These are phyloP conservation scores for Cetonia aurata DNA, from an alignment of 2,888 invertebrate genomes.

Conservation along the genomic window DNA sequence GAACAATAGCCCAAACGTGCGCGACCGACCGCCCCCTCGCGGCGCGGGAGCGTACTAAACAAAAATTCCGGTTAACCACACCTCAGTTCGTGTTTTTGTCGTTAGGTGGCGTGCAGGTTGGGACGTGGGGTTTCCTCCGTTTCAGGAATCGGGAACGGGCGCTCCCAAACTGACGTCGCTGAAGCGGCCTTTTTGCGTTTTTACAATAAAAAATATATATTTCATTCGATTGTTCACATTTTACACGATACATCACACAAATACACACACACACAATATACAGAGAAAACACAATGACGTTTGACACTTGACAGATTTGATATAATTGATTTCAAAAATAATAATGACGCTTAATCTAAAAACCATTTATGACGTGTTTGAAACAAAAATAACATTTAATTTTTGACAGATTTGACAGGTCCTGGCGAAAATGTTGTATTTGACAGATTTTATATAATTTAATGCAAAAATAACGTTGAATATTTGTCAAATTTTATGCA, in stretches of 20 bases:
- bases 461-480: too few relatives aligned
- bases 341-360: too few relatives aligned
- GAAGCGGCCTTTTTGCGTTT: conserved; percentile 55
- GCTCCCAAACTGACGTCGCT: conserved; percentile 46
- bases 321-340: too few relatives aligned
- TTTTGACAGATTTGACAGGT: too few relatives aligned
- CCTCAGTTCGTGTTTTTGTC: conserved; percentile 61
- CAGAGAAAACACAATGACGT: background rate
- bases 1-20: conserved; percentile 67
- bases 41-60: conserved; percentile 61
- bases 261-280: conserved; percentile 12
- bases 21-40: conserved; percentile 54
- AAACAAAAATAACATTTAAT: too few relatives aligned
- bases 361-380: too few relatives aligned
- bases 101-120: conserved; percentile 7
- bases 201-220: conserved; percentile 60
- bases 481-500: too few relatives aligned
- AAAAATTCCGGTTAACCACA: conserved; percentile 66
- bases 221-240: conserved; percentile 44
- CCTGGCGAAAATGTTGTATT: too few relatives aligned
- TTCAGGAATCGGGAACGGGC: background rate
- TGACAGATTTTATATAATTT: too few relatives aligned
- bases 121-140: too few relatives aligned
- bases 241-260: background rate
- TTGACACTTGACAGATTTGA: too few relatives aligned